Base-by-base conservation (phyloP, 2,888 invertebrate species). In the Trachelus iudaicus region DNA sequence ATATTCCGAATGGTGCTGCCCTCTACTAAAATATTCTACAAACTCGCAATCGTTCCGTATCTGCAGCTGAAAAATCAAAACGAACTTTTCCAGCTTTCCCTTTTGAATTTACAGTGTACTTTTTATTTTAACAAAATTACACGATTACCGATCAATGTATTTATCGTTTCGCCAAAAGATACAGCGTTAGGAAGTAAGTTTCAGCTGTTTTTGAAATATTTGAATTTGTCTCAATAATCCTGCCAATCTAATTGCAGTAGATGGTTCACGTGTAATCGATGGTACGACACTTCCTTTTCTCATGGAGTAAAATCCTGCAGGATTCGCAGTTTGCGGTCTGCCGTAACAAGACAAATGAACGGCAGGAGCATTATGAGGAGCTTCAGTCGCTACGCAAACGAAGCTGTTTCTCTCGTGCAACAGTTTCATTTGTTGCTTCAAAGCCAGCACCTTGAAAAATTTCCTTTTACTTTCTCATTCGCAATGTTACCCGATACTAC, bases 161-260 rank as follows among this genome's bases (percentile, higher is more conserved):
- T 56, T 56, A 56, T 56, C 56, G 23, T 56, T 56, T 23, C 23
- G 9, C 0, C 23, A 23, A 56, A 56, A 56, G 23, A 56, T 56
- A 56, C 56, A 56, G 56, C 68, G 73, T 80, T 78, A 81, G 15
- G 80, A 30, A 56, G 78, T 73, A 1, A 79, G 81, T 80, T 82
- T 81, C 4, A 88, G 81, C 79, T 90, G 89, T 37, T 88, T 88
- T 40, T 90, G 90, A 77, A 89, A 89, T n/a, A 84, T 86, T 82
- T 90, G 90, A 73, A 90, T 90, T 80, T 90, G 89, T 13, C 89
- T 85, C 34, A 90, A 82, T 15, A 90, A 83, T 11, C 86, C 87
- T 4, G 87, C 81, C n/a, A 90, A 78, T 56, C 85, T 83, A 23
- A 89, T 83, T 15, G 88, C 84, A 31, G 89, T 85, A 30, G 88